Evolutionary conservation across 35 echinoderm and acorn worm species (phyloP).

Genomic region (Lytechinus variegatus): DNA sequence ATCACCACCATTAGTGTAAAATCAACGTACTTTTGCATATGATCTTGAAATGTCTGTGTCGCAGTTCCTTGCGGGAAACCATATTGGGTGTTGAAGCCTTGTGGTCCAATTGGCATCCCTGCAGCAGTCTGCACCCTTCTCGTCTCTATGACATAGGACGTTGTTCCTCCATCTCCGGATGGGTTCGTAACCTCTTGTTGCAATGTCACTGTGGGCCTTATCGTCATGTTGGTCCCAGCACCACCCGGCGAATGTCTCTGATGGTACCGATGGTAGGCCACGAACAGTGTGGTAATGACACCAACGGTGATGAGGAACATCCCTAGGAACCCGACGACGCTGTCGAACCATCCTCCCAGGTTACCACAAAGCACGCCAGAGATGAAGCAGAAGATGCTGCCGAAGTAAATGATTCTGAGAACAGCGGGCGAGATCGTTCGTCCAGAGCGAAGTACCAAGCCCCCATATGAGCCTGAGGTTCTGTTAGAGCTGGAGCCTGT

Average conservation of each 20-base stretch:
- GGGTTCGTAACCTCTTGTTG: not conserved
- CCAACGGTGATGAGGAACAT: not conserved
- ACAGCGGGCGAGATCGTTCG: not conserved
- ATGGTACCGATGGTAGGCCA: not conserved
- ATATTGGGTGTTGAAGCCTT: not conserved
- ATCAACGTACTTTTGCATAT: not conserved
- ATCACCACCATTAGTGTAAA: no score
- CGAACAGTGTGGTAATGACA: not conserved
- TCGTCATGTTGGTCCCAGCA: not conserved
- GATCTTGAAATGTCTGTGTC: not conserved
- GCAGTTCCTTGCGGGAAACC: not conserved
- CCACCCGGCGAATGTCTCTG: not conserved
- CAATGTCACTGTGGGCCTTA: not conserved
- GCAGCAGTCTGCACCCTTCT: not conserved
- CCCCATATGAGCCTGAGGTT: not conserved
- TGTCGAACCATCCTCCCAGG: not conserved
- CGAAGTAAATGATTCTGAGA: not conserved
- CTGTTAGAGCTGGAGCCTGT: not conserved
- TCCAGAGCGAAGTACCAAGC: not conserved
- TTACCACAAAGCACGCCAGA: not conserved
- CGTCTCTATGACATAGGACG: not conserved
- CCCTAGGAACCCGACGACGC: not conserved
- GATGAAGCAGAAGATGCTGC: not conserved
- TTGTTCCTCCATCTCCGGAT: not conserved
- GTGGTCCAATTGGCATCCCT: not conserved